phyloP scores from a whole-genome alignment of 2,797 vertebrate genomes.

The Rallus crepitans region DNA sequence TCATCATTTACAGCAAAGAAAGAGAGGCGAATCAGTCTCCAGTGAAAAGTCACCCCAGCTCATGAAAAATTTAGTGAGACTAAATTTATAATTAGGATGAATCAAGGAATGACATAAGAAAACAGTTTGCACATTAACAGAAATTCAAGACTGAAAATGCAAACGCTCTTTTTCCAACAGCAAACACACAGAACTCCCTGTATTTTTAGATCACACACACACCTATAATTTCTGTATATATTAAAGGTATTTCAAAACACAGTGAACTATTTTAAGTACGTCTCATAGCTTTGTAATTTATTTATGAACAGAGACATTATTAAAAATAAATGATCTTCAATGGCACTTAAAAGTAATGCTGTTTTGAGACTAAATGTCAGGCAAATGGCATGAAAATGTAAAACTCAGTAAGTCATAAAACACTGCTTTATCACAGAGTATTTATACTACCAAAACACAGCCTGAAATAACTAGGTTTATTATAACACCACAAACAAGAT shows the following conservation, averaged over 20 bases:
- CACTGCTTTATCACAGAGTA: conserved; percentile 58
- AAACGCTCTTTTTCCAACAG: not conserved
- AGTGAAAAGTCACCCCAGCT: conserved; percentile 41
- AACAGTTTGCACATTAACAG: not conserved
- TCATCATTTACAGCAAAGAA: not conserved
- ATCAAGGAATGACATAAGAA: not conserved
- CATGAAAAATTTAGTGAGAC: conserved; percentile 41
- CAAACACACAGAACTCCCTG: not conserved
- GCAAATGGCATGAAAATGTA: conserved; percentile 71
- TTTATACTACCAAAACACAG: conserved; percentile 45
- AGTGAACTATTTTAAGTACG: conserved; percentile 51
- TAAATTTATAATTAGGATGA: conserved; percentile 43
- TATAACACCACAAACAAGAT: conserved; percentile 32
- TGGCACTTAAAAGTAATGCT: conserved; percentile 73
- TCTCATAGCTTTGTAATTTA: conserved; percentile 74
- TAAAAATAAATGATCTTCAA: conserved; percentile 79
- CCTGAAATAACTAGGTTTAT: conserved; percentile 35
- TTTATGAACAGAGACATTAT: conserved; percentile 74
- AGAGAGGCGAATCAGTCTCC: not conserved
- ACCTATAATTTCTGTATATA: conserved; percentile 38
- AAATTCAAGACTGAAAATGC: not conserved
- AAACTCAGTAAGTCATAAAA: conserved; percentile 62
- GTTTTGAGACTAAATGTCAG: conserved; percentile 76
- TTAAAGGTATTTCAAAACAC: conserved; percentile 65
- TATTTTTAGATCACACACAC: not conserved